Evolutionary conservation across 2,888 invertebrate genomes (phyloP).

Genomic region (Oxyscelio sp.): DNA sequence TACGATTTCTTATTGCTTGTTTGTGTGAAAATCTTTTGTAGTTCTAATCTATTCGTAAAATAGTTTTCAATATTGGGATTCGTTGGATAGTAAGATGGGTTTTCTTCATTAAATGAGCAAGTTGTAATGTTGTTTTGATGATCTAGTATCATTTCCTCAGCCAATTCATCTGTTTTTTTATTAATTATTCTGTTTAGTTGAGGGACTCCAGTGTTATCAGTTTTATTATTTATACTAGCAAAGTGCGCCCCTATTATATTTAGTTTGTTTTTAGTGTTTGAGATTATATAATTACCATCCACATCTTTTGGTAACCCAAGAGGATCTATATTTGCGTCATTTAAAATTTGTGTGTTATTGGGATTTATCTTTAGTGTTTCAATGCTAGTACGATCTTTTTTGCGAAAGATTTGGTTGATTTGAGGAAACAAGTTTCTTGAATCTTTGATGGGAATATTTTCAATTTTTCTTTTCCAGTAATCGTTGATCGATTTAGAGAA

Average conservation of each 20-base stretch:
- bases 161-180: not conserved
- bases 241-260: constrained; percentile 14
- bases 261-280: constrained; percentile 1
- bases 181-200: constrained; percentile 1
- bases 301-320: not conserved
- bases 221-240: constrained; percentile 17
- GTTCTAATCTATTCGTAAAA: not conserved
- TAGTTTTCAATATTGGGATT: not conserved
- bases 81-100: not conserved
- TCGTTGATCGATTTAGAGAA: too few relatives aligned
- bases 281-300: not conserved
- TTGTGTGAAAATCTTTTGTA: not conserved
- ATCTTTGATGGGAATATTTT: too few relatives aligned
- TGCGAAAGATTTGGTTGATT: too few relatives aligned
- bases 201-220: not conserved
- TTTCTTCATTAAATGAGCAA: not conserved
- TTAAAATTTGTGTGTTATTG: too few relatives aligned
- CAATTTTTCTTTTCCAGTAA: too few relatives aligned
- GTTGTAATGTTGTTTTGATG: not conserved
- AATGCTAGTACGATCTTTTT: too few relatives aligned
- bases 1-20: constrained; percentile 66
- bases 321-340: not conserved
- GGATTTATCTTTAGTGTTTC: too few relatives aligned
- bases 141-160: not conserved
- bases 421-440: too few relatives aligned